Base-by-base conservation (phyloP, 2,113 vertebrate species). In the Condylura cristata region DNA sequence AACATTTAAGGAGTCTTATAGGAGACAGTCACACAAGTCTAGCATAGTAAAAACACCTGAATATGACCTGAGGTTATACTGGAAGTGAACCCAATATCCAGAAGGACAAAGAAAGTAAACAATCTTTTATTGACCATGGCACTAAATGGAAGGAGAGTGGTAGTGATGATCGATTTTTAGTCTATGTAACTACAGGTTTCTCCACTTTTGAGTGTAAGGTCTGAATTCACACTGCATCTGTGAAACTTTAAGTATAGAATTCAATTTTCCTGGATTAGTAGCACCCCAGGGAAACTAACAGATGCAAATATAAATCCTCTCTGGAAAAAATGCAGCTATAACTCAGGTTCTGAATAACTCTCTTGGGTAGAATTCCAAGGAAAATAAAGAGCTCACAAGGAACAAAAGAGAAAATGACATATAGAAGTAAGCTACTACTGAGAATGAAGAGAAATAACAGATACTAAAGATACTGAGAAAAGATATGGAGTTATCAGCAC, bases 231-330 rank as follows among this genome's bases (percentile, higher is more conserved):
- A 5, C 41, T 81, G 8, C 0, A 4, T 87, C 26, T 76, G 34
- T 60, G 6, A 74, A 95, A n/a, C 83, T 11, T 89, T 48, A 58
- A 66, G 7, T 20, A 20, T 18, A 91, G 74, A 88, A 41, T 66
- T 81, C 46, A 48, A 24, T 93, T 66, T 26, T 91, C 68, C 48
- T 88, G 46, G 53, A 22, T 76, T 58, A 30, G 37, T 68, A 41
- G 48, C 1, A 83, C 4, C 53, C 56, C 8, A 32, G 70, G 34
- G 9, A 70, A 88, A 86, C 60, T 17, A 71, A 22, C 22, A 93
- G 65, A 83, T 68, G 56, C 48, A 48, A 91, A 74, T 17, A 72
- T 32, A 95, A 86, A 93, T 68, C 39, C 51, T 74, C 28, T 37
- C 5, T 68, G n/a, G 58, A 32, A 75, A 76, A 86, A 89, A 66